Base-by-base conservation (phyloP, 2,888 invertebrate genomes). In the Oconnorella tubifera region DNA sequence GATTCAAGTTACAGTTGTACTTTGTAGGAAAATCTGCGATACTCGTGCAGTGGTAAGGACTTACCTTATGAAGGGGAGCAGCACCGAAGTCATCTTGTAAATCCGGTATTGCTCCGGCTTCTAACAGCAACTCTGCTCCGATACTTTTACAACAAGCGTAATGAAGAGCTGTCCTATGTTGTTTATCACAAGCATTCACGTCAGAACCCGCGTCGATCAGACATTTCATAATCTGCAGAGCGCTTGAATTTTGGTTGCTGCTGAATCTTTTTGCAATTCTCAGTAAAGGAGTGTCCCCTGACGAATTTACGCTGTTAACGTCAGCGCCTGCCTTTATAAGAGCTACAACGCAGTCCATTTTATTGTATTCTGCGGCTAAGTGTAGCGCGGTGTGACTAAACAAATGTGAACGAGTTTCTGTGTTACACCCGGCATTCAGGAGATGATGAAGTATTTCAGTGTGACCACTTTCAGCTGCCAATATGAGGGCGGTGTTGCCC, bases 91-190 rank as follows among this genome's bases (percentile, higher is more conserved):
- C 64, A 63, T 80, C 79, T 27, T 61, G 68, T 1, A 77, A 60
- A 62, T 79, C 72, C 0, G 77, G 75, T 56, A 76, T 66, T 0
- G 78, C 78, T 6, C 78, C 79, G 1, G 77, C 73, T 4, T 66
- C 64, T 14, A 79, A 66, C 25, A 79, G 69, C 6, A 73, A 59
- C n/a, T 77, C 73, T 3, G 73, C 73, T 0, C 76, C 77, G 4
- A 73, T 69, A 0, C 77, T 78, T 51, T 73, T 76, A 40, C 75
- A 75, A 55, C 76, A 70, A 25, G 76, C 74, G 59, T 77, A 78
- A 70, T 85, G 84, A 49, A 86, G 78, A 3, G 85, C 85, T 56
- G 83, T 83, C 76, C 84, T 83, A 19, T 48, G 57, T 28, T 62
- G 48, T n/a, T 59, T 33, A 40, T 66, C 57, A 23, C 49, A 59